Evolutionary conservation across 35 echinoderm and acorn worm genomes (phyloP).

Genomic region (Acanthaster planci): DNA sequence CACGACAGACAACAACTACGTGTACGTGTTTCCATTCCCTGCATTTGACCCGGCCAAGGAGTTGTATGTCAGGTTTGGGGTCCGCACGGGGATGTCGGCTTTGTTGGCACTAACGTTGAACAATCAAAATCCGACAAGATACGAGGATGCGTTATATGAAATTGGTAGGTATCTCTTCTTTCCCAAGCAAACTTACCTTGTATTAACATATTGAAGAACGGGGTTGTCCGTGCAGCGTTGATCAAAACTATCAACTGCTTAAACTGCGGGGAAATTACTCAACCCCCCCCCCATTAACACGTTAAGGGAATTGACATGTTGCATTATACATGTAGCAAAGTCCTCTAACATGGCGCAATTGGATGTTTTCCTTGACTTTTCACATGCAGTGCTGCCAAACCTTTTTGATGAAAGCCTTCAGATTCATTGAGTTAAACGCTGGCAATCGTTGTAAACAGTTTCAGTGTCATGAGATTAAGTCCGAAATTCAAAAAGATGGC

Average conservation of each 20-base stretch:
- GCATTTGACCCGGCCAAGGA: background rate
- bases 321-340: background rate
- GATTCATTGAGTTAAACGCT: too few relatives aligned
- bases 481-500: too few relatives aligned
- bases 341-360: background rate
- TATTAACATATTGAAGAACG: background rate
- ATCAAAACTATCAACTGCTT: background rate
- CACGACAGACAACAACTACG: background rate
- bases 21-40: background rate
- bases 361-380: background rate
- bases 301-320: background rate
- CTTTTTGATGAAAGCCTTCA: too few relatives aligned
- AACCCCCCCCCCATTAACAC: background rate
- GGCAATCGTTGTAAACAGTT: too few relatives aligned
- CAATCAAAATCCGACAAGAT: too few relatives aligned
- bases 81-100: background rate
- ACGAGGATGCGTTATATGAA: background rate
- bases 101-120: background rate
- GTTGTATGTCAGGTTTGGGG: background rate
- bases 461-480: too few relatives aligned
- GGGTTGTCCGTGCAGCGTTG: background rate
- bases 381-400: too few relatives aligned
- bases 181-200: background rate
- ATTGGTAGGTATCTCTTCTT: conserved; percentile 2
- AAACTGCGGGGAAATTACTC: background rate